Conservation (phyloP, 53 echinoderm and acorn worm genomes). For the Stichopus horrens region DNA sequence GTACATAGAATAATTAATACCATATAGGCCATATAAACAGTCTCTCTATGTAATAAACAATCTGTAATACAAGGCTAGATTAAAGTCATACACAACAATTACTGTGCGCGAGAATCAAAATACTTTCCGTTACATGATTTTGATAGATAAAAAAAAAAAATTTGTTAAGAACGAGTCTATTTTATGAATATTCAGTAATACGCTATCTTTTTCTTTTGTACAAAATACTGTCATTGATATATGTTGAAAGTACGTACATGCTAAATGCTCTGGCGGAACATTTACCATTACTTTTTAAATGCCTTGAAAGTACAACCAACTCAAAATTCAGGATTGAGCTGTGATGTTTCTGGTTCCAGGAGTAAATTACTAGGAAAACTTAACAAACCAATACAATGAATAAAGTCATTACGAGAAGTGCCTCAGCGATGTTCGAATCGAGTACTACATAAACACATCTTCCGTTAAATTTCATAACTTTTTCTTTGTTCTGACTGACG, state of each 20-base stretch:
- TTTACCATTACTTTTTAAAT: not conserved
- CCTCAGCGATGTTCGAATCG: too few species aligned
- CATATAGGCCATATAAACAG: not conserved
- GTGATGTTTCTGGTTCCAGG: too few species aligned
- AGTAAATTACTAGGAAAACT: too few species aligned
- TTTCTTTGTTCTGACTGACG: too few species aligned
- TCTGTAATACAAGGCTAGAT: not conserved
- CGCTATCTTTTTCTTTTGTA: not conserved
- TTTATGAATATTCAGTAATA: not conserved
- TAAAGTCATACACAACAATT: not conserved
- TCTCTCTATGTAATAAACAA: not conserved
- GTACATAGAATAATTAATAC: not conserved
- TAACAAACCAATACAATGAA: too few species aligned
- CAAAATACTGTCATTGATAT: slow-evolving; percentile 32
- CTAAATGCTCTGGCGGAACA: not conserved
- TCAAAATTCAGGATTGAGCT: not conserved
- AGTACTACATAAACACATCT: too few species aligned
- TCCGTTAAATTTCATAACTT: too few species aligned
- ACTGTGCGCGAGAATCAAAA: not conserved
- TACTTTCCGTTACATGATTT: not conserved
- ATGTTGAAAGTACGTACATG: slow-evolving; percentile 9
- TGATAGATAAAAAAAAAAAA: not conserved
- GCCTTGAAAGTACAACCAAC: not conserved
- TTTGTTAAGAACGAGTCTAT: not conserved
- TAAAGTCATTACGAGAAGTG: too few species aligned